Evolutionary conservation across 2,888 invertebrate genomes (phyloP), one percentile per base, ranked within the genome.

Genomic region (Melieria picta): DNA sequence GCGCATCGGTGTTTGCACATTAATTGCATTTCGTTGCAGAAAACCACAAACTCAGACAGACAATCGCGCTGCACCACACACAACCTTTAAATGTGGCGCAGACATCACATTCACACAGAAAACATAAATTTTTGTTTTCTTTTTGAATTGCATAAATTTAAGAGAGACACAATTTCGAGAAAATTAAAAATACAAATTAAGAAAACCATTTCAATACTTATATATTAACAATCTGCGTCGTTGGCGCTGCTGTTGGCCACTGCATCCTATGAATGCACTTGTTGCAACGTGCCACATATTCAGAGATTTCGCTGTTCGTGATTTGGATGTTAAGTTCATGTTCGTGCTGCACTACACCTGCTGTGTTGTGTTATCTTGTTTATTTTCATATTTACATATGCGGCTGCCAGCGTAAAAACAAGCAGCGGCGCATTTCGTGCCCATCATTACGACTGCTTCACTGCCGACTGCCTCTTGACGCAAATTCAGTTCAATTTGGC

Each of bases 1-100:
- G 30, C 30, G 30, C 30, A 30, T 30, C 30, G 30, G 30, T 30
- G 30, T n/a, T n/a, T 7, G n/a, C 6, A 50, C 48, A 64, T 43
- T 65, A 65, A 65, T 65, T 65, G 64, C 52, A 65, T 65, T 55
- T 65, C 55, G 64, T 55, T 13, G 30, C 63, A 63, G 48, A 48
- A 63, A 63, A 16, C 42, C 55, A 65, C 30, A 65, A 55, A 45
- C 13, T 55, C 43, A 30, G 30, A 30, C 30, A 16, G 16, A 16
- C 16, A 16, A 16, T 16, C 16, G 16, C 16, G 16, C 16, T 16
- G 16, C 30, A 3, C 30, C 30, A 30, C 30, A 30, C 30, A 30
- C 30, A 30, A 30, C 30, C 30, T 30, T 30, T 30, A 30, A 30
- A 30, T 30, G 30, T 30, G 30, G 30, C 30, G 30, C 30, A 30